Evolutionary conservation across 2,797 vertebrate genomes (phyloP).

Genomic region (Chloroceryle inda): DNA sequence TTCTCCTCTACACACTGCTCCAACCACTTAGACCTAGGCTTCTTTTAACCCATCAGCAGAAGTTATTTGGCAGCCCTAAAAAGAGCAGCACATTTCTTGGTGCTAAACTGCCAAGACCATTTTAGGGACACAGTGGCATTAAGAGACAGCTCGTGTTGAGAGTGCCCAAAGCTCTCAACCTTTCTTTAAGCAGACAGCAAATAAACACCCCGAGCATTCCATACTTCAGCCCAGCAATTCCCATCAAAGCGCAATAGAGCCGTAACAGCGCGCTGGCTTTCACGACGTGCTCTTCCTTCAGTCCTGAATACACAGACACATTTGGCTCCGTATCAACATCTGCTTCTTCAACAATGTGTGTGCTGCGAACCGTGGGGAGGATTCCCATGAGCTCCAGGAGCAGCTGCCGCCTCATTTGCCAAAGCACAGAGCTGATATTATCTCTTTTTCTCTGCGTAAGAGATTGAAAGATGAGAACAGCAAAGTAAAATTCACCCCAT

Average conservation of each 20-base stretch:
- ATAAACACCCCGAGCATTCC: background rate
- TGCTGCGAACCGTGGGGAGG: constrained; percentile 92
- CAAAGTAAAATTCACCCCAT: background rate
- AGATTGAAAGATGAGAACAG: background rate
- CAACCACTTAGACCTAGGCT: background rate
- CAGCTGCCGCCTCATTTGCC: constrained; percentile 98
- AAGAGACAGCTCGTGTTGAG: background rate
- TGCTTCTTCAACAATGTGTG: constrained; percentile 86
- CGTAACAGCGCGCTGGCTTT: constrained; percentile 95
- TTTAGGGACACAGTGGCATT: background rate
- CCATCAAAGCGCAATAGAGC: constrained; percentile 97
- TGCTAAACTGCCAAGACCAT: background rate
- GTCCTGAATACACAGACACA: constrained; percentile 89
- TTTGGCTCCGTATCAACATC: constrained; percentile 82
- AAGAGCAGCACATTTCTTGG: background rate
- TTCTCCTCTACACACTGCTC: background rate
- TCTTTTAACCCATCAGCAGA: background rate
- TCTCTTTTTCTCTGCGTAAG: constrained; percentile 90
- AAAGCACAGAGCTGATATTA: constrained; percentile 93
- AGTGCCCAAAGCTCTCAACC: background rate
- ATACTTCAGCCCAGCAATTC: constrained; percentile 97
- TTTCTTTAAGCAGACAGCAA: background rate
- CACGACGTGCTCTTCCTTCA: constrained; percentile 96
- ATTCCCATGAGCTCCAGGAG: constrained; percentile 95
- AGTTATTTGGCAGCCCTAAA: background rate